These are phyloP conservation scores for Micrastur ruficollis DNA, from an alignment of 2,797 vertebrate genomes.

Conservation along the genomic window DNA sequence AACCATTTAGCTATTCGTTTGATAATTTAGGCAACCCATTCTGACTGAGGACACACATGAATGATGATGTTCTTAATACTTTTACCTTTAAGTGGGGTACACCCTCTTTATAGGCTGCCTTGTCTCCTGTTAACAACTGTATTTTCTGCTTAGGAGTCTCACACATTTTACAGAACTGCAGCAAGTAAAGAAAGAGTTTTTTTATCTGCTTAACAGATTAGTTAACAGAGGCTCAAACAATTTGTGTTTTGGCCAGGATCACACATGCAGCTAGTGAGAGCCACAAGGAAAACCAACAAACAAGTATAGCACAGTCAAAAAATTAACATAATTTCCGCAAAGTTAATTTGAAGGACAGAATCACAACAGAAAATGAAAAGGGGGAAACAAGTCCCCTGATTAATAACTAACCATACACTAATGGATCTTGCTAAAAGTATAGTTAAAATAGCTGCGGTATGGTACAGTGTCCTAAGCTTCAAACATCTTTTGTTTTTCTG, in stretches of 20 bases:
- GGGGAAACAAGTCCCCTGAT: neutral
- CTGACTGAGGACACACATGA: neutral
- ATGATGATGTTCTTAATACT: neutral
- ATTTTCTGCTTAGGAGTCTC: neutral
- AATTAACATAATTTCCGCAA: neutral
- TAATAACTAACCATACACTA: neutral
- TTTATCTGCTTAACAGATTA: neutral
- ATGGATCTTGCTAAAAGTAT: neutral
- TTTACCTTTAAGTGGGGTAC: neutral
- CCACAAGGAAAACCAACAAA: neutral
- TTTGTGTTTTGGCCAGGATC: neutral
- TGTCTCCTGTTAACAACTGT: neutral
- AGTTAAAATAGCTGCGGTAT: neutral
- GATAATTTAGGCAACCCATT: neutral
- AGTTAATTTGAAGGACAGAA: neutral
- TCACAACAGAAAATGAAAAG: neutral
- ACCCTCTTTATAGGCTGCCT: neutral
- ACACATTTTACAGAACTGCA: neutral
- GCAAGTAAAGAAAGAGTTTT: neutral
- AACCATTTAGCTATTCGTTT: neutral
- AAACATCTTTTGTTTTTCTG: neutral
- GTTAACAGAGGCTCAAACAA: neutral
- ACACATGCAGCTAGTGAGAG: neutral
- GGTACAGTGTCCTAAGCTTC: neutral
- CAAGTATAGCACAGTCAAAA: neutral